These are phyloP conservation scores for Microvelia longipes DNA, from an alignment of 1,140 invertebrate genomes.

Conservation along the genomic window DNA sequence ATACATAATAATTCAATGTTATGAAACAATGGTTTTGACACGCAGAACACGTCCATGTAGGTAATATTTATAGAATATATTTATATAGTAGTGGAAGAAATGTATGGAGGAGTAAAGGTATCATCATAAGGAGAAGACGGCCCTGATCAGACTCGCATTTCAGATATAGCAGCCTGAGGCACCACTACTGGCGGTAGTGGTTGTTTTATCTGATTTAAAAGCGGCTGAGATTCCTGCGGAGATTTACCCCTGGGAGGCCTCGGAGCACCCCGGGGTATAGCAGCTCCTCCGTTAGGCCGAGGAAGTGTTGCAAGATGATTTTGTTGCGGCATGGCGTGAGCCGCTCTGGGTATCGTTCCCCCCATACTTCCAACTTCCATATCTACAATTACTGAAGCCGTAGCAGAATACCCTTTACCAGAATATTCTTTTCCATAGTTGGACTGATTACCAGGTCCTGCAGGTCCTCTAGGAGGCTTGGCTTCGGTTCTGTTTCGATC, in stretches of 20 bases:
- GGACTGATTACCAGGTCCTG: conserved; percentile 11
- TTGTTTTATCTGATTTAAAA: conserved; percentile 25
- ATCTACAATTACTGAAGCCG: conserved; percentile 48
- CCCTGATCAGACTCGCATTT: conserved; percentile 61
- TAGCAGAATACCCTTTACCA: conserved; percentile 13
- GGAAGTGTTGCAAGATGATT: conserved; percentile 29
- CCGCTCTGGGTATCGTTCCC: conserved; percentile 15
- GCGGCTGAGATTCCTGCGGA: conserved; percentile 39
- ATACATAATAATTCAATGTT: neutral
- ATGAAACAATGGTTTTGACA: neutral
- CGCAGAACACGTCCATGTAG: neutral
- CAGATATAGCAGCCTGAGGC: conserved; percentile 57
- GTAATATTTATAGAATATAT: neutral
- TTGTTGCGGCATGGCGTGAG: conserved; percentile 5
- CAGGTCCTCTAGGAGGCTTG: conserved; percentile 23
- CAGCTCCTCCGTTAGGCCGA: conserved; percentile 32
- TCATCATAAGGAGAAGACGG: neutral
- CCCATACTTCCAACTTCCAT: conserved; percentile 53
- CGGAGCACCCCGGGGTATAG: conserved; percentile 37
- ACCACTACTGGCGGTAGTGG: conserved; percentile 34
- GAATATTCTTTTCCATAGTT: conserved; percentile 14
- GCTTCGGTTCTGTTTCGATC: conserved; percentile 50
- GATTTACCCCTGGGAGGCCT: conserved; percentile 38
- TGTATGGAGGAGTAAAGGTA: neutral
- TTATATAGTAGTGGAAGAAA: neutral